phyloP scores from a whole-genome alignment of 1,140 invertebrate species.

The Chelonus insularis region DNA sequence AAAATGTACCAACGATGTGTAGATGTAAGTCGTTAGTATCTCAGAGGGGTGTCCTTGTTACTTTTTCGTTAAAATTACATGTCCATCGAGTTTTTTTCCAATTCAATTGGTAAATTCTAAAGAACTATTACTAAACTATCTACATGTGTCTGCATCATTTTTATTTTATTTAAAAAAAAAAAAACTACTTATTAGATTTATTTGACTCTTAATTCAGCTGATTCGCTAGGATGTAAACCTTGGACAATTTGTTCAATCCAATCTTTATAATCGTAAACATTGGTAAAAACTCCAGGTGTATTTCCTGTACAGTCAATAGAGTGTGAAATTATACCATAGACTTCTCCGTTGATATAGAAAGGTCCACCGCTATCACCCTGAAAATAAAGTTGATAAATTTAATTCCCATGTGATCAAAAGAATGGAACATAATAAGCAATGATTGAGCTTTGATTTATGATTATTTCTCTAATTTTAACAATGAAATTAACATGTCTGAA shows the following conservation, averaged over 20 bases:
- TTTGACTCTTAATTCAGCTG: conserved; percentile 13
- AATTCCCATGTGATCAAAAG: background rate
- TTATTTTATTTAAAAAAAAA: no score
- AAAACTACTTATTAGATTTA: no score
- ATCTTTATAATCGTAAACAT: background rate
- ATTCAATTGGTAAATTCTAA: no score
- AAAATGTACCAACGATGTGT: conserved; percentile 51
- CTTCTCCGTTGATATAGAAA: background rate
- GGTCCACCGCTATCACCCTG: conserved; percentile 22
- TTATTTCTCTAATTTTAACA: no score
- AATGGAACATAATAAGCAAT: no score
- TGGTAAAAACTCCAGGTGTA: background rate
- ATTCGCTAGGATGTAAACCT: background rate
- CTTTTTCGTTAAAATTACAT: conserved; percentile 53
- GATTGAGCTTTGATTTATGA: no score
- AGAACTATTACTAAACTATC: no score
- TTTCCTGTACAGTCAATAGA: background rate
- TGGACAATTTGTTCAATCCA: conserved; percentile 13
- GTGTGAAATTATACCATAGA: conserved; percentile 7
- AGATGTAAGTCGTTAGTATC: conserved; percentile 49
- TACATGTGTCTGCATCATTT: no score
- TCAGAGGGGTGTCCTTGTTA: conserved; percentile 44
- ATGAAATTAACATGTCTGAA: no score
- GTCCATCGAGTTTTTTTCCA: conserved; percentile 8
- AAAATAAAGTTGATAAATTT: background rate